Evolutionary conservation across 2,888 invertebrate species (phyloP).

Genomic region (Vanessa cardui): DNA sequence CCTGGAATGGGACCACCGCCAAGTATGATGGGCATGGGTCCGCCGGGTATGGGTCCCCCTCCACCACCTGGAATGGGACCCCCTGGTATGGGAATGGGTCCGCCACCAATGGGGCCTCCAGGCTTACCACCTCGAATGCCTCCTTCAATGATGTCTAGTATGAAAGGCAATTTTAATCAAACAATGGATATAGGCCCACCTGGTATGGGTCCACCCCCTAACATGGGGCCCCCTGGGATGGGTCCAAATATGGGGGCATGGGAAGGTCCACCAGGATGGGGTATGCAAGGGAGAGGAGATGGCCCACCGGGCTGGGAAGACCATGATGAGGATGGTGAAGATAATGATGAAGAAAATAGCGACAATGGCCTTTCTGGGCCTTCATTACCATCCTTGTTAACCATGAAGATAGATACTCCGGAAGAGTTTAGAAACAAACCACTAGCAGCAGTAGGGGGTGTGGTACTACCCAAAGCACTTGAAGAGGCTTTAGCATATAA

Average conservation of each 20-base stretch:
- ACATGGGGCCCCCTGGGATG: constrained; percentile 66
- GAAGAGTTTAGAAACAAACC: constrained; percentile 80
- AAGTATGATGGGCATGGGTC: constrained; percentile 54
- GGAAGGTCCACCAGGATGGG: constrained; percentile 63
- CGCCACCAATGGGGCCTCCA: constrained; percentile 58
- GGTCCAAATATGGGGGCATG: constrained; percentile 53
- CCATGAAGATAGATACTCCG: constrained; percentile 86
- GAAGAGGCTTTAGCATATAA: constrained; percentile 95
- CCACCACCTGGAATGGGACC: constrained; percentile 58
- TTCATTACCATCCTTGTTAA: constrained; percentile 83
- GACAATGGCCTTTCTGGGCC: constrained; percentile 49
- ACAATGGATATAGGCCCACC: constrained; percentile 73
- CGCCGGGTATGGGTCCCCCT: constrained; percentile 54
- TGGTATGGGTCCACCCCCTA: constrained; percentile 72
- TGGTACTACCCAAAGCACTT: constrained; percentile 91
- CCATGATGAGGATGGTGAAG: constrained; percentile 65
- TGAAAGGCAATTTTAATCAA: constrained; percentile 61
- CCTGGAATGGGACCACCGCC: constrained; percentile 54
- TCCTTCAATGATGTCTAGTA: constrained; percentile 68
- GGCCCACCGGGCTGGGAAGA: constrained; percentile 73
- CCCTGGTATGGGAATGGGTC: constrained; percentile 59
- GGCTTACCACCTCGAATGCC: constrained; percentile 69
- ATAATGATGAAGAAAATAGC: constrained; percentile 53
- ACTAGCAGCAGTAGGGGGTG: constrained; percentile 68
- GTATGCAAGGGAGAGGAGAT: constrained; percentile 49